Base-by-base conservation (phyloP, 2,797 vertebrate species). In the Xyrichtys novacula region DNA sequence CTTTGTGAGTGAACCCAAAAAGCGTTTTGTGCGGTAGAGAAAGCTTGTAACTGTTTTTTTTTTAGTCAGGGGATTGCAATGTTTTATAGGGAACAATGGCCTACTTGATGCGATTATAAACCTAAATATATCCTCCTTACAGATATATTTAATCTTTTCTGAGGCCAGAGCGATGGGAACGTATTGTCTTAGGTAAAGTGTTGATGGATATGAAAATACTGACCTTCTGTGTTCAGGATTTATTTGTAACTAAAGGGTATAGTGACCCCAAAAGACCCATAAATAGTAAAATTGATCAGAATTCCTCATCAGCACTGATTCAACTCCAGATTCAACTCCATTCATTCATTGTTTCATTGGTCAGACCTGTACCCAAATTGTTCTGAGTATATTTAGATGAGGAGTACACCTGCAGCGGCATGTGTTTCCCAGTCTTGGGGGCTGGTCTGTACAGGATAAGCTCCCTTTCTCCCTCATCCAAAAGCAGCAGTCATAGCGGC, bases 81-180 rank as follows among this genome's bases (percentile, higher is more conserved):
- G 63, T 63, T 83, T 77, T 48, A 46, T 57, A 10, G 52, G 52
- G 43, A 85, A 88, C 83, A 89, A 85, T 83, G 80, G 79, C 74
- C 79, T 65, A 70, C 61, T 87, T 90, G 76, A 88, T 86, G 76
- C 78, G 82, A 78, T 85, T 28, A 69, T 81, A 66, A 80, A 38
- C 65, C 67, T 70, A 74, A 82, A 82, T 72, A 59, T 78, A 80
- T 39, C 53, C 29, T 42, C 59, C 56, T 50, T 76, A 47, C 36
- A 40, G 46, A 74, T 54, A 52, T 52, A 32, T 83, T 71, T 66
- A 29, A 66, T 65, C 28, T 81, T 50, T 63, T 60, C 16, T 55
- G 29, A 31, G n/a, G 48, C 29, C 22, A 53, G 42, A 46, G 52
- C 11, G 2, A 65, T 42, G 29, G 46, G 1, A 65, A 53, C 26